Evolutionary conservation across 2,113 vertebrate genomes (phyloP).

Genomic region (Sitta europaea): DNA sequence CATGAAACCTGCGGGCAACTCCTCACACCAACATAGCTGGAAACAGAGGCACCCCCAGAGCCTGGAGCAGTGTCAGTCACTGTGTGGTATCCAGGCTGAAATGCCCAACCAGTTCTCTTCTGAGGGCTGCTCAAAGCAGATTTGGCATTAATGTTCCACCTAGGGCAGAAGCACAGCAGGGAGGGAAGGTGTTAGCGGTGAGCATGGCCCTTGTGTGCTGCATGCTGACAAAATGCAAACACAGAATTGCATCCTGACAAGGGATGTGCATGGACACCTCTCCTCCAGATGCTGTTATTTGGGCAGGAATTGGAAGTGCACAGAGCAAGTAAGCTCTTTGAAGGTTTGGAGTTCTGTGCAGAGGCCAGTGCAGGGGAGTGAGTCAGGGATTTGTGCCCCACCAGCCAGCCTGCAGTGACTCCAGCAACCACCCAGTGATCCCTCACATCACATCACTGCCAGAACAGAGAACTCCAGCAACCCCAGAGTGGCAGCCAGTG

Average conservation of each 20-base stretch:
- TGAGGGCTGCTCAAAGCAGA: not conserved
- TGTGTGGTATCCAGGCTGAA: not conserved
- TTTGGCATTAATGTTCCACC: not conserved
- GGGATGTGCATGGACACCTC: not conserved
- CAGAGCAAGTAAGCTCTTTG: not conserved
- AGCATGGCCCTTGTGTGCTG: not conserved
- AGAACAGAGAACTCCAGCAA: not conserved
- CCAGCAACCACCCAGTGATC: not conserved
- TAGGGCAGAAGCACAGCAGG: not conserved
- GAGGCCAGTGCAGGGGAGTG: rapidly evolving
- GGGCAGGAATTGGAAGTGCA: not conserved
- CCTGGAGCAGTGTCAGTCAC: not conserved
- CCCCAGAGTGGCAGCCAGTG: not conserved
- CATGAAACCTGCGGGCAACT: not conserved
- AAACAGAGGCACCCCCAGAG: not conserved
- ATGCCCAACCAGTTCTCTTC: not conserved
- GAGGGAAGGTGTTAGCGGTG: not conserved
- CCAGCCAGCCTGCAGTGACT: not conserved
- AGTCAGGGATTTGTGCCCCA: not conserved
- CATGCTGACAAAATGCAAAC: not conserved
- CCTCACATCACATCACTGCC: not conserved
- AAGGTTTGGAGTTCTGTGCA: not conserved
- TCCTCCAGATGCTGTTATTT: not conserved
- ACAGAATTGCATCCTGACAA: not conserved
- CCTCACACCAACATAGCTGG: not conserved